Evolutionary conservation across 2,113 vertebrate species (phyloP).

Genomic region (Microtus montanus): DNA sequence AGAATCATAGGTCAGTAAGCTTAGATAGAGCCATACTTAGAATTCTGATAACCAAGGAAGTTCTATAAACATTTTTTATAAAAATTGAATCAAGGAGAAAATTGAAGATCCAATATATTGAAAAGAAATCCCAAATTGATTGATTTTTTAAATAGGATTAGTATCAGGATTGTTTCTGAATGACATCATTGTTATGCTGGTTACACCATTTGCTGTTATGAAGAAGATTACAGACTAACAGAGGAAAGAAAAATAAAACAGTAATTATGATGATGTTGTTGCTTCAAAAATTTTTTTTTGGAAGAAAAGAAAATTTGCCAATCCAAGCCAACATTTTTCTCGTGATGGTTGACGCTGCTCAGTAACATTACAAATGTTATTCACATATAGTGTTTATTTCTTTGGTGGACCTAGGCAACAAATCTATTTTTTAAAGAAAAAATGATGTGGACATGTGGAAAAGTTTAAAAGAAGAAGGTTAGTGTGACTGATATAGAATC

Average conservation of each 20-base stretch:
- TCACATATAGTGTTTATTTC: conserved; percentile 66
- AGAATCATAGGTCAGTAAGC: neutral
- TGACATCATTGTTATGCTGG: neutral
- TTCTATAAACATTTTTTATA: neutral
- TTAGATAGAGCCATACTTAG: neutral
- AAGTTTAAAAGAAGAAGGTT: conserved; percentile 60
- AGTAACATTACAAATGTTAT: conserved; percentile 53
- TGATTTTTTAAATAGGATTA: conserved; percentile 15
- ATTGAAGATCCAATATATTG: neutral
- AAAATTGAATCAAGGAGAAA: conserved; percentile 13
- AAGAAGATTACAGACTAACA: conserved; percentile 60
- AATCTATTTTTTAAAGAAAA: conserved; percentile 42
- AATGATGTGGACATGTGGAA: conserved; percentile 61
- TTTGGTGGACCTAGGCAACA: conserved; percentile 38
- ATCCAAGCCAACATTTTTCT: conserved; percentile 51
- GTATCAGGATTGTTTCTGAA: conserved; percentile 35
- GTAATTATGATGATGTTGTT: conserved; percentile 66
- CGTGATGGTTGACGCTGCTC: conserved; percentile 17
- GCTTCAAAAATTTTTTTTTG: conserved; percentile 44
- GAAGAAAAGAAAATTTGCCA: conserved; percentile 45
- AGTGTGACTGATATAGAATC: conserved; percentile 52
- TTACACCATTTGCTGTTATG: conserved; percentile 34
- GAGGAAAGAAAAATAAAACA: conserved; percentile 37
- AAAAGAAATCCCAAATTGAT: conserved; percentile 7
- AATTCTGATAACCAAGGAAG: neutral